Evolutionary conservation across 2,797 vertebrate genomes (phyloP).

Genomic region (Busarellus nigricollis): DNA sequence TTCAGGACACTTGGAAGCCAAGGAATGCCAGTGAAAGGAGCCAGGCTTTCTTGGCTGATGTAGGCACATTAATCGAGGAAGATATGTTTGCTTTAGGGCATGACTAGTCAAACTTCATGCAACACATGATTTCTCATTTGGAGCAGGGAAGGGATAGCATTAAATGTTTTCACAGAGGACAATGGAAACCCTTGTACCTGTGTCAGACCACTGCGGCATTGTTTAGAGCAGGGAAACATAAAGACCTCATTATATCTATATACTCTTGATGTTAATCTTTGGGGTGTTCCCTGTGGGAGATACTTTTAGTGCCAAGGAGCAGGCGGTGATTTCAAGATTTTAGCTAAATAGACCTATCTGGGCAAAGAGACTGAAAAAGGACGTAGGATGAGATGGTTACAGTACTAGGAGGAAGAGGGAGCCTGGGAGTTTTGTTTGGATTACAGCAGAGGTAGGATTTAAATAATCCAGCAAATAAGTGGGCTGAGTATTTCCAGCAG

Average conservation of each 20-base stretch:
- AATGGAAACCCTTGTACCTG: not conserved
- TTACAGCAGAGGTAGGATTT: not conserved
- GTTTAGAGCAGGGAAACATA: not conserved
- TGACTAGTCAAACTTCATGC: not conserved
- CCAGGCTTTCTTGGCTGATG: conserved; percentile 18
- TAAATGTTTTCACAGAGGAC: not conserved
- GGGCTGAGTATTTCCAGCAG: not conserved
- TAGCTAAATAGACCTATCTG: not conserved
- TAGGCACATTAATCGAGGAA: not conserved
- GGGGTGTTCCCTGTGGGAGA: not conserved
- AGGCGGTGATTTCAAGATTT: not conserved
- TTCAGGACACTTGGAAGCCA: not conserved
- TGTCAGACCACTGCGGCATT: not conserved
- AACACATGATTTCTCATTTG: not conserved
- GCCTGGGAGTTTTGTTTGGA: not conserved
- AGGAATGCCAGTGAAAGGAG: not conserved
- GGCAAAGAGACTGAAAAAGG: not conserved
- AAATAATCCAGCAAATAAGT: not conserved
- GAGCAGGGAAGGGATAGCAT: not conserved
- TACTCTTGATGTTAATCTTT: not conserved
- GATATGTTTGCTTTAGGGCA: conserved; percentile 38
- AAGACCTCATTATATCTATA: not conserved
- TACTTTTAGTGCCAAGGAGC: not conserved
- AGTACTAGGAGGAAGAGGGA: not conserved
- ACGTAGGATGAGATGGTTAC: not conserved